These are phyloP conservation scores for Agrotis ipsilon DNA, from an alignment of 2,888 invertebrate species.

Conservation along the genomic window DNA sequence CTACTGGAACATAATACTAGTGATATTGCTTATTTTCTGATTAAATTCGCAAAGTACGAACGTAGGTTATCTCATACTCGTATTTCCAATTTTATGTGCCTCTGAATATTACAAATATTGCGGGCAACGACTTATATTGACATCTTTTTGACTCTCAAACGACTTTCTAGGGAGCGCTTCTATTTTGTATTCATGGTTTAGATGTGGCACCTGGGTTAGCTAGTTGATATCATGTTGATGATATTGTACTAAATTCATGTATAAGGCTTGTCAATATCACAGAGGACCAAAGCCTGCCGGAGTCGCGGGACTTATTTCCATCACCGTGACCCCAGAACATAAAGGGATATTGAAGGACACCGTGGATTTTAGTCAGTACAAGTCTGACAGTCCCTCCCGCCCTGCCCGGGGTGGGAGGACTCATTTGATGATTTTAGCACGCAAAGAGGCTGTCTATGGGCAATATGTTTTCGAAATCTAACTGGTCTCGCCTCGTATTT, in stretches of 20 bases:
- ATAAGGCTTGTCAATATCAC: no score
- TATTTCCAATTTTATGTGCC: conserved; percentile 22
- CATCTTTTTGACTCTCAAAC: neutral
- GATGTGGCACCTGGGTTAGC: neutral
- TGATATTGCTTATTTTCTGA: conserved; percentile 17
- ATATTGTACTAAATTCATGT: neutral
- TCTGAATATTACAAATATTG: conserved; percentile 37
- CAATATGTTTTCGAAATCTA: no score
- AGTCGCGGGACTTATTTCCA: no score
- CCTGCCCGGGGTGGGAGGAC: no score
- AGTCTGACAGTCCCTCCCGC: no score
- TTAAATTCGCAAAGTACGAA: conserved; percentile 11
- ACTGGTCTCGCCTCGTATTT: no score
- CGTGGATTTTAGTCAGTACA: no score
- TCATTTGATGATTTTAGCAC: no score
- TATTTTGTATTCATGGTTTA: neutral
- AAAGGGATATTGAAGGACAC: no score
- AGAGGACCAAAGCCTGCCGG: no score
- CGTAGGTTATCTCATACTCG: conserved; percentile 23
- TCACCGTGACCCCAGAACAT: no score
- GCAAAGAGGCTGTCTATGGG: no score
- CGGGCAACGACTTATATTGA: neutral
- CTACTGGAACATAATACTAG: neutral
- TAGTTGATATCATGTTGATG: neutral
- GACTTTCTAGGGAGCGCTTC: conserved; percentile 4